These are phyloP conservation scores for Ctenopoma kingsleyae DNA, from an alignment of 2,797 vertebrate genomes.

Conservation along the genomic window DNA sequence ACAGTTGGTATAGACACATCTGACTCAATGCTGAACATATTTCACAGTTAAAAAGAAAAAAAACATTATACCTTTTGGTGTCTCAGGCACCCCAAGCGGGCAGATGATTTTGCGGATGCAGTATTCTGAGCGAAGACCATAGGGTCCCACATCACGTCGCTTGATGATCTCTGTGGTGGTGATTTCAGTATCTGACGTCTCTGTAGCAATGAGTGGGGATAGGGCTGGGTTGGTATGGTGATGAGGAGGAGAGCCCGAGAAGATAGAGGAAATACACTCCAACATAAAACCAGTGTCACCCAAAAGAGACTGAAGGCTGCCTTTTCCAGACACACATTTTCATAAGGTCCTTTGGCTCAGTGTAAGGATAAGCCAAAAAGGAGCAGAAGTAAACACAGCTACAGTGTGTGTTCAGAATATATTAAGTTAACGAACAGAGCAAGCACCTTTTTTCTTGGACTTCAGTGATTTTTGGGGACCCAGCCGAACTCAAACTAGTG, in stretches of 20 bases:
- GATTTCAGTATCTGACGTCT: slow-evolving; percentile 97
- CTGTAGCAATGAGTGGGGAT: slow-evolving; percentile 86
- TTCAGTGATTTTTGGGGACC: too few species aligned
- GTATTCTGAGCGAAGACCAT: slow-evolving; percentile 96
- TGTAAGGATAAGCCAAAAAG: background rate
- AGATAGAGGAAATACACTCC: slow-evolving; percentile 73
- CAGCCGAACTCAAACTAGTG: background rate
- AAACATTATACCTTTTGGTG: slow-evolving; percentile 90
- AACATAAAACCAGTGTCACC: slow-evolving; percentile 48
- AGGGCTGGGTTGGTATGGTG: slow-evolving; percentile 78
- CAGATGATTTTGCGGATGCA: slow-evolving; percentile 99
- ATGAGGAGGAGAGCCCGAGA: slow-evolving; percentile 72
- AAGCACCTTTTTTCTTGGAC: background rate
- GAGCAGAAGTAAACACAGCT: background rate
- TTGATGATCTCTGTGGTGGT: slow-evolving; percentile 99
- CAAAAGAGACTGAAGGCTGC: slow-evolving; percentile 10
- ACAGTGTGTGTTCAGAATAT: background rate
- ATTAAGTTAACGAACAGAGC: background rate
- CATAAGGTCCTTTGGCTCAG: background rate
- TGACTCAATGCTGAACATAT: background rate
- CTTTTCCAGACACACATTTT: slow-evolving; percentile 3
- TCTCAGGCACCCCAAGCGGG: slow-evolving; percentile 95
- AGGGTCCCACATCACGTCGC: slow-evolving; percentile 93
- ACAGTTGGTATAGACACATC: background rate
- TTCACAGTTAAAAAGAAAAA: background rate